Base-by-base conservation (phyloP, 92 coral and sea anemone genomes). In the Muricea muricata region DNA sequence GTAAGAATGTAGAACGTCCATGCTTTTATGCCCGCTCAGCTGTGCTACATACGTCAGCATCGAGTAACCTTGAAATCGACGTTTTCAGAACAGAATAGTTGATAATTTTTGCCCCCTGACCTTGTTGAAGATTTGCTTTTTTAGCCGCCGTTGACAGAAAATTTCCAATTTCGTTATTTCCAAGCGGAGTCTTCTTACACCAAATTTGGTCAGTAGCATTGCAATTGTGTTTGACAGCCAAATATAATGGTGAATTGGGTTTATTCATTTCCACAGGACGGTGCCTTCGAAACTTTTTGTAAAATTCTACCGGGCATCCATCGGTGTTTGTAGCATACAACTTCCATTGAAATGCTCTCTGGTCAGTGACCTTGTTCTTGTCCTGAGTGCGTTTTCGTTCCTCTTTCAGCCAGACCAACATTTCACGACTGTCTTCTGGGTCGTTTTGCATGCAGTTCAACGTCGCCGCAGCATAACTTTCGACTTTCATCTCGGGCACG, bases 221-320 rank as follows among this genome's bases (percentile, higher is more conserved):
- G 42, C 42, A 37, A 37, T 37, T 37, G 42, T 37, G 42, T 37
- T 37, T 37, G 42, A 37, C 42, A 37, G 42, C 42, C 42, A 37
- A 37, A 37, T n/a, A 54, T 40, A 89, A 86, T 47, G 89, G 89
- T 12, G 92, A 55, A 15, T 83, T 83, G 30, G 93, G 84, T 10
- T 26, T 15, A 34, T 79, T 92, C 89, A 92, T 92, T 57, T 85
- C 86, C 24, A 13, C 69, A 13, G 89, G 91, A 40, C 89, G 73
- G 65, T 92, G 94, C 50, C 80, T 79, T 23, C 23, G 46, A 70
- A 91, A 89, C 4, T 37, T 26, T 65, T 85, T 88, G 86, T 91
- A 85, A 18, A 29, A 69, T 17, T 46, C 24, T 11, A 91, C 72
- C 1, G 92, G 84, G 68, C 95, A 84, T 40, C 89, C 80, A 14